Conservation (phyloP, 2,113 vertebrate genomes). For the Melanerpes formicivorus region DNA sequence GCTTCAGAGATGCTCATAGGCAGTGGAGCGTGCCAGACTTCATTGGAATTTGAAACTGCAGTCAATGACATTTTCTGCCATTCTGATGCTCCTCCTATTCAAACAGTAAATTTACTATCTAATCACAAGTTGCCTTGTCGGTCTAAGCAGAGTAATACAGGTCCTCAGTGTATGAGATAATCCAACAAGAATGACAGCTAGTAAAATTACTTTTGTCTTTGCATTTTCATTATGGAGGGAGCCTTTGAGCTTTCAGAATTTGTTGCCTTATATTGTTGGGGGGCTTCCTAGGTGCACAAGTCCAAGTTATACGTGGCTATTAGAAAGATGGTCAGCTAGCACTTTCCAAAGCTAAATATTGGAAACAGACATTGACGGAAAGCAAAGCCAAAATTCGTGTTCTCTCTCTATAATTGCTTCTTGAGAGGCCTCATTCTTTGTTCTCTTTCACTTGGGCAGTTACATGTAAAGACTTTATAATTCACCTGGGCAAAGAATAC, state of each 20-base stretch:
- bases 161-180: slow-evolving; percentile 36
- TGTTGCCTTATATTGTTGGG: neutral
- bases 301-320: neutral
- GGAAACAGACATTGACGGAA: neutral
- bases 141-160: slow-evolving; percentile 48
- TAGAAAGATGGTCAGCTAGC: neutral
- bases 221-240: slow-evolving; percentile 28
- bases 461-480: neutral
- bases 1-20: slow-evolving; percentile 38
- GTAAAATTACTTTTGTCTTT: slow-evolving; percentile 46
- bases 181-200: slow-evolving; percentile 34
- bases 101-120: slow-evolving; percentile 69
- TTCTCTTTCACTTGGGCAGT: neutral
- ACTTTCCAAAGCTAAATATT: neutral
- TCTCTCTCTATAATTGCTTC: neutral
- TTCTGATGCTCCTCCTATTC: slow-evolving; percentile 37
- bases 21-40: slow-evolving; percentile 28
- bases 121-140: slow-evolving; percentile 65
- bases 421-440: neutral
- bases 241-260: slow-evolving; percentile 40
- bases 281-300: neutral
- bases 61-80: slow-evolving; percentile 27
- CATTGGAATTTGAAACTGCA: slow-evolving; percentile 56
- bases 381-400: neutral
- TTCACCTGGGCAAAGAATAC: neutral